Evolutionary conservation across 2,797 vertebrate species (phyloP).

Genomic region (Miichthys miiuy): DNA sequence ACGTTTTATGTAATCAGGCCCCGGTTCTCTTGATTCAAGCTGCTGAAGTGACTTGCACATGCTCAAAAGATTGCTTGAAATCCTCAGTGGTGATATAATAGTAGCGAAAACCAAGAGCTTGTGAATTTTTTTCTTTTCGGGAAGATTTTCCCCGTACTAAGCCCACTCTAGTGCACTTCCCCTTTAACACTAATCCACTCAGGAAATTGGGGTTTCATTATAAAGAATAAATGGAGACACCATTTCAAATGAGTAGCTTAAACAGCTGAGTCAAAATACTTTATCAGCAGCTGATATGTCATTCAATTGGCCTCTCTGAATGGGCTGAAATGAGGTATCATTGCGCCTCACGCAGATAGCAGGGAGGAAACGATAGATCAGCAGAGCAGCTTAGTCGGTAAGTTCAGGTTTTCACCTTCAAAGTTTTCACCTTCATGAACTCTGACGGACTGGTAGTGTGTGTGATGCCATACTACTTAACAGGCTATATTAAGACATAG

Average conservation of each 20-base stretch:
- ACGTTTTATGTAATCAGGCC: constrained; percentile 38
- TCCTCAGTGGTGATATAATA: constrained; percentile 15
- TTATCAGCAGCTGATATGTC: constrained; percentile 68
- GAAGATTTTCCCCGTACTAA: constrained; percentile 47
- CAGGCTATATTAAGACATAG: neutral
- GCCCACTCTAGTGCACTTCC: constrained; percentile 49
- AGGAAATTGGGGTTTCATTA: constrained; percentile 67
- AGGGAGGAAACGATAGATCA: constrained; percentile 37
- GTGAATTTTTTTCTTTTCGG: constrained; percentile 28
- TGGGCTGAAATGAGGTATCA: constrained; percentile 67
- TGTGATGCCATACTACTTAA: constrained; percentile 2
- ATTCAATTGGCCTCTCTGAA: constrained; percentile 70
- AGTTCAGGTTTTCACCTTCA: constrained; percentile 41
- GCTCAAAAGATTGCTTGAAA: constrained; percentile 42
- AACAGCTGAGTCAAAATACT: constrained; percentile 68
- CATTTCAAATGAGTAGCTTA: constrained; percentile 70
- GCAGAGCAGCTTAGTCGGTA: constrained; percentile 40
- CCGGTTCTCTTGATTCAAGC: constrained; percentile 23
- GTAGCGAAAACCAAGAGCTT: constrained; percentile 42
- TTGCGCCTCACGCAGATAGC: constrained; percentile 57
- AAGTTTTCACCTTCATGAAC: constrained; percentile 53
- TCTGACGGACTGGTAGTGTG: neutral
- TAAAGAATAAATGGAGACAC: constrained; percentile 64
- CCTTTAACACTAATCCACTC: constrained; percentile 73
- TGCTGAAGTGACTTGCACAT: constrained; percentile 39